Percentiles rank a stretch among this genome's conserved stretches.
phyloP scores from a whole-genome alignment of 2,888 invertebrate species.

The Lumbricus terrestris region DNA sequence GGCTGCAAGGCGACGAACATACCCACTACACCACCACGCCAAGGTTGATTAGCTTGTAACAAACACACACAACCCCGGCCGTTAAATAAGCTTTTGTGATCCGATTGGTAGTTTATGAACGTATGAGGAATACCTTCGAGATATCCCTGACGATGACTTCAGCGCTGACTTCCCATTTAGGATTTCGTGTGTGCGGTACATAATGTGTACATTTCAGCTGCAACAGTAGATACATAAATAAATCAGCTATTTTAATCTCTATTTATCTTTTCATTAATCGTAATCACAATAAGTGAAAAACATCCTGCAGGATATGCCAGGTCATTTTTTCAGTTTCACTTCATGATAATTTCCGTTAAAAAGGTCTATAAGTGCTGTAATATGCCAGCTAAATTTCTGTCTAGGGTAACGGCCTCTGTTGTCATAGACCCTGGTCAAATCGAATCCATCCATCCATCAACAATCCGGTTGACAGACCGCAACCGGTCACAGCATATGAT shows the following conservation, averaged over 20 bases:
- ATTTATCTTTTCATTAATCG: background rate
- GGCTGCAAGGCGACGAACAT: too few relatives aligned
- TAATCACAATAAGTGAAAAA: background rate
- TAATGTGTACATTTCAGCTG: constrained; percentile 65
- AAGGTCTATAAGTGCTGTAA: too few relatives aligned
- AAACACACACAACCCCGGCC: background rate
- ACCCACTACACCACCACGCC: too few relatives aligned
- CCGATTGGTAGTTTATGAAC: background rate
- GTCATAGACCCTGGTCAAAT: too few relatives aligned
- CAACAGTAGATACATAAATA: constrained; percentile 31
- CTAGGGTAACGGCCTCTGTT: too few relatives aligned
- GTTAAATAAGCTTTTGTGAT: background rate
- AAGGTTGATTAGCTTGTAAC: too few relatives aligned
- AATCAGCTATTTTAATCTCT: background rate
- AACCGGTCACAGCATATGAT: too few relatives aligned
- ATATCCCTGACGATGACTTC: constrained; percentile 64
- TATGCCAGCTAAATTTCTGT: too few relatives aligned
- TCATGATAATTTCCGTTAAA: too few relatives aligned
- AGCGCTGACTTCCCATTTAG: constrained; percentile 62
- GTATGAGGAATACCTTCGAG: constrained; percentile 56
- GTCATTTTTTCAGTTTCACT: too few relatives aligned
- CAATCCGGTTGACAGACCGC: too few relatives aligned
- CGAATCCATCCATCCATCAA: too few relatives aligned
- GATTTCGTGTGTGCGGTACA: constrained; percentile 60
- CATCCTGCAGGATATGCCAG: background rate